Conservation (phyloP, 2,888 invertebrate species). For the Amiota mariae region DNA sequence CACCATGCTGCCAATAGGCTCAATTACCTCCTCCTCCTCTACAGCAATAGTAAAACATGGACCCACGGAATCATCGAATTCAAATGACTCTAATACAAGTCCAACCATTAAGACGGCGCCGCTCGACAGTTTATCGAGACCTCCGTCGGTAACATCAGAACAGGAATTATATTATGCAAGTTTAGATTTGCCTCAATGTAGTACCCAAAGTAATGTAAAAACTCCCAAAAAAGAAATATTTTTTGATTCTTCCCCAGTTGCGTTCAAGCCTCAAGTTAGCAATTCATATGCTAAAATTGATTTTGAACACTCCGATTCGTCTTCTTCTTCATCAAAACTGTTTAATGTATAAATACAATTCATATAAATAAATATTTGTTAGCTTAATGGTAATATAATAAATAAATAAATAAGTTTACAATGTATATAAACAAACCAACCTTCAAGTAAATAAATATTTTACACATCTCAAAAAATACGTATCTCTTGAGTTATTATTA, state of each 20-base stretch:
- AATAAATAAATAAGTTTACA: no score
- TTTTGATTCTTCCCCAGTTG: slow-evolving; percentile 63
- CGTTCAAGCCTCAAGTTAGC: slow-evolving; percentile 63
- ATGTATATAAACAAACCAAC: no score
- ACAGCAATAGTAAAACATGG: slow-evolving; percentile 23
- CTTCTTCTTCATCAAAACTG: slow-evolving; percentile 60
- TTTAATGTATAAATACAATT: slow-evolving; percentile 28
- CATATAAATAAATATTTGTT: neutral
- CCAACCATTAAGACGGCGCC: slow-evolving; percentile 37
- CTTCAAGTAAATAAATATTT: no score
- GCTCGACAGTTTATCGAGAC: slow-evolving; percentile 56
- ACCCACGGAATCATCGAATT: slow-evolving; percentile 49
- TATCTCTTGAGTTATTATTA: no score
- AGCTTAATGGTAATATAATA: no score
- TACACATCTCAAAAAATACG: no score
- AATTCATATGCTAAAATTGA: slow-evolving; percentile 87
- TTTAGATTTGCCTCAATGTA: slow-evolving; percentile 75
- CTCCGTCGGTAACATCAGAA: slow-evolving; percentile 70
- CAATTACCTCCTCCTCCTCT: neutral
- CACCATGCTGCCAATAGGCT: neutral
- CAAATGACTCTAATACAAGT: slow-evolving; percentile 41
- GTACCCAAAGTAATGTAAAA: slow-evolving; percentile 52
- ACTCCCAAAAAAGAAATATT: slow-evolving; percentile 45
- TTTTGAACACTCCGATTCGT: slow-evolving; percentile 75
- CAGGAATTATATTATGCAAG: slow-evolving; percentile 79